Evolutionary conservation across 2,113 vertebrate species (phyloP), one percentile per base, ranked within the genome.

Genomic region (Fregata magnificens): DNA sequence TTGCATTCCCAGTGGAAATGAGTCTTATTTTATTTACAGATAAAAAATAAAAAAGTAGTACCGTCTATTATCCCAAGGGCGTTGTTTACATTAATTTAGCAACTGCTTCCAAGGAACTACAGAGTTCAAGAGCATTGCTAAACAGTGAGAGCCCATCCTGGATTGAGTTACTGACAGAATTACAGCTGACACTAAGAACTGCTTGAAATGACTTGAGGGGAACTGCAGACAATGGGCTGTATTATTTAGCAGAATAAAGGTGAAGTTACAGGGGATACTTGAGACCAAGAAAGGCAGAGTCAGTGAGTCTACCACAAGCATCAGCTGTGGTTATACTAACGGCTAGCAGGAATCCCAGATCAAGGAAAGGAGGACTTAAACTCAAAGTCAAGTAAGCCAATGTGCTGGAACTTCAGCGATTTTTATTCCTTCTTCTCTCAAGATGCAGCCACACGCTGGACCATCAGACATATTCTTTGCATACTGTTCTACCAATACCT

Each of bases 121-220:
- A 95, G 97, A 98, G 98, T 97, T 98, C 93, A 96, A 69, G 86
- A 95, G 59, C 82, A 96, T 95, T 97, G 90, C 97, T 94, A 91
- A 88, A 88, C 98, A 97, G 97, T 97, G 94, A 97, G 96, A 98
- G 97, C 98, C 97, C 98, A 98, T 98, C 98, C 90, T 90, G 90
- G 98, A 97, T 99, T 97, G 94, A 98, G 98, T 99, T 99, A 98
- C 99, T 98, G 98, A 96, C 98, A 98, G 98, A 99, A 99, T 99
- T 99, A 98, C 98, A 98, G 98, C 97, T 98, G 98, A 99, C 98
- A 98, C 98, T 98, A 98, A 99, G 98, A 99, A 98, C 98, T 98
- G 98, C 98, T 99, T 98, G 98, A 98, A 99, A 98, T 99, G 98
- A 97, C 97, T 97, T 91, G 77, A 95, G 88, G 96, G 95, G 58